Percentiles rank a stretch among this genome's conserved stretches.
These are phyloP conservation scores for Xyliphius kryptos DNA, from an alignment of 2,113 vertebrate genomes.

Conservation along the genomic window DNA sequence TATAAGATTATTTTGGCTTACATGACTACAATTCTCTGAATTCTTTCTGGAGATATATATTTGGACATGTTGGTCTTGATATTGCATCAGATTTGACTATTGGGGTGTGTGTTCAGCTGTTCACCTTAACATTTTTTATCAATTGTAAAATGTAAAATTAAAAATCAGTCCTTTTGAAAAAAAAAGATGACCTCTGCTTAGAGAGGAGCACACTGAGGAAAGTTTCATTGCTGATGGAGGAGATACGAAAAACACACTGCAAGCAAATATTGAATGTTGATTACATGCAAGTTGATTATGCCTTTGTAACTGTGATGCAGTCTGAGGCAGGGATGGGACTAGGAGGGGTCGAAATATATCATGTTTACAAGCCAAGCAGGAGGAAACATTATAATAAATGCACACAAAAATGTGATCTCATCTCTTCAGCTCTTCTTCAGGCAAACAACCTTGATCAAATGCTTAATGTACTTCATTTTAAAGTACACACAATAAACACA, in stretches of 20 bases:
- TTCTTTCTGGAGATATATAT: constrained; percentile 2
- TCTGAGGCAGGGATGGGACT: constrained; percentile 14
- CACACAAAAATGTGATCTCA: constrained; percentile 2
- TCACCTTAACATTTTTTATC: constrained; percentile 9
- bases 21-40: constrained; percentile 5
- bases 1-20: too few species aligned
- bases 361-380: constrained; percentile 22
- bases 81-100: background rate
- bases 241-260: too few species aligned
- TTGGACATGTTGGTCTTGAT: background rate
- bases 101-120: constrained; percentile 31
- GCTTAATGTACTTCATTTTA: background rate
- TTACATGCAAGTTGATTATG: background rate
- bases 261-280: too few species aligned
- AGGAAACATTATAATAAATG: constrained; percentile 5
- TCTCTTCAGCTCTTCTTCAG: constrained; percentile 21
- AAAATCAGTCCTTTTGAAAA: too few species aligned
- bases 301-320: constrained; percentile 3
- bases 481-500: background rate
- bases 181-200: constrained; percentile 5
- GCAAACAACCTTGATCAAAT: constrained; percentile 11
- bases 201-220: constrained; percentile 2
- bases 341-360: constrained; percentile 2
- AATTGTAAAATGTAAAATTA: constrained; percentile 8
- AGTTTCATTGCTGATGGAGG: background rate